These are phyloP conservation scores for Nesidiocoris tenuis DNA, from an alignment of 2,888 invertebrate genomes.

Conservation along the genomic window DNA sequence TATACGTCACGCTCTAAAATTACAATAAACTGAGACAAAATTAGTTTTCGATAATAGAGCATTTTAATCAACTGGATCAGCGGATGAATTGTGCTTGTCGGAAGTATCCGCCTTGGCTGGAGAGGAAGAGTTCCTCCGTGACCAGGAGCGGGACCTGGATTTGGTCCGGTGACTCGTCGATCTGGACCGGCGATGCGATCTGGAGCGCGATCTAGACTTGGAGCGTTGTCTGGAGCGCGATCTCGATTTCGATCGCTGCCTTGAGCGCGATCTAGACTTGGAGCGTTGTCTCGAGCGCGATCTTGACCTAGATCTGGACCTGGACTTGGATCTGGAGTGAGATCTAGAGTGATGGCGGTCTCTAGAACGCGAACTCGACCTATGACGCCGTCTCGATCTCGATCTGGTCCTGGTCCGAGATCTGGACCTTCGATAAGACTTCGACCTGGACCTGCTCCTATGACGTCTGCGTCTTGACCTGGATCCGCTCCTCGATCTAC, in stretches of 20 bases:
- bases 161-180: neutral
- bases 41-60: no score
- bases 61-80: no score
- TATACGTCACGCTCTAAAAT: no score
- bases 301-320: neutral
- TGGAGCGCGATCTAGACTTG: neutral
- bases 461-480: constrained; percentile 1
- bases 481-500: neutral
- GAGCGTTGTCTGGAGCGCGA: neutral
- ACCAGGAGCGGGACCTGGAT: constrained; percentile 9
- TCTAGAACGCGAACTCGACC: constrained; percentile 5
- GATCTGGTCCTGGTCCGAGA: constrained; percentile 52
- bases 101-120: neutral
- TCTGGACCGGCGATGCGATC: neutral
- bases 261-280: neutral
- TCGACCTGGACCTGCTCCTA: constrained; percentile 50
- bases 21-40: no score
- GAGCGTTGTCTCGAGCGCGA: constrained; percentile 5
- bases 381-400: constrained; percentile 23
- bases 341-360: constrained; percentile 2
- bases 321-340: neutral
- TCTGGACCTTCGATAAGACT: constrained; percentile 41
- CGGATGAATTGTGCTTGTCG: neutral
- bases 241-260: neutral
- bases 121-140: constrained; percentile 5